Conservation (phyloP, 2,113 vertebrate species). For the Perca flavescens region DNA sequence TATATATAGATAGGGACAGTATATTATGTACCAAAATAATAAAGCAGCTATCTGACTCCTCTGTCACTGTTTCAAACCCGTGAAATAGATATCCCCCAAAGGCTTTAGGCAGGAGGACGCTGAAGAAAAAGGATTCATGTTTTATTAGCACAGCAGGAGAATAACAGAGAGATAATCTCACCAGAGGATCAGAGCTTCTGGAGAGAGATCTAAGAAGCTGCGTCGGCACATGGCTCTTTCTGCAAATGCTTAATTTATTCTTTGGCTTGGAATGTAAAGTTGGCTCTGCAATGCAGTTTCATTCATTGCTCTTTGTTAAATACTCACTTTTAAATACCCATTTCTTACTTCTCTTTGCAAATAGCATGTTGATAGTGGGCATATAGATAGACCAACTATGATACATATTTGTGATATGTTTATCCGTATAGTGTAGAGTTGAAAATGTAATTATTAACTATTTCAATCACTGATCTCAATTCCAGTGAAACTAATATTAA, state of each 20-base stretch:
- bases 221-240: conserved; percentile 14
- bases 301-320: not conserved
- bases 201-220: conserved; percentile 43
- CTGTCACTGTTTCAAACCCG: conserved; percentile 14
- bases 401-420: not conserved
- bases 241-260: conserved; percentile 40
- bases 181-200: conserved; percentile 53
- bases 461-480: not conserved
- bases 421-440: not conserved
- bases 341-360: conserved; percentile 8
- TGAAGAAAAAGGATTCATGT: conserved; percentile 45
- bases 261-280: conserved; percentile 21
- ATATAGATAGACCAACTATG: not conserved
- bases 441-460: not conserved
- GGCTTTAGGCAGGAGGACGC: conserved; percentile 26
- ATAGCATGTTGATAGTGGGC: not conserved
- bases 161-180: conserved; percentile 48
- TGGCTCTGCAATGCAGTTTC: not conserved
- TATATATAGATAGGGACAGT: not conserved
- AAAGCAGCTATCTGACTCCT: conserved; percentile 9
- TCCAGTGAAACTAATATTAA: not conserved
- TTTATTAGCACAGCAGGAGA: conserved; percentile 45
- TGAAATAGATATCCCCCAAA: not conserved
- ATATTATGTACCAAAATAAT: not conserved
- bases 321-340: not conserved